Percentiles rank a stretch among this genome's conserved stretches.
Evolutionary conservation across 2,113 vertebrate species (phyloP).

Genomic region (Zosterops lateralis): DNA sequence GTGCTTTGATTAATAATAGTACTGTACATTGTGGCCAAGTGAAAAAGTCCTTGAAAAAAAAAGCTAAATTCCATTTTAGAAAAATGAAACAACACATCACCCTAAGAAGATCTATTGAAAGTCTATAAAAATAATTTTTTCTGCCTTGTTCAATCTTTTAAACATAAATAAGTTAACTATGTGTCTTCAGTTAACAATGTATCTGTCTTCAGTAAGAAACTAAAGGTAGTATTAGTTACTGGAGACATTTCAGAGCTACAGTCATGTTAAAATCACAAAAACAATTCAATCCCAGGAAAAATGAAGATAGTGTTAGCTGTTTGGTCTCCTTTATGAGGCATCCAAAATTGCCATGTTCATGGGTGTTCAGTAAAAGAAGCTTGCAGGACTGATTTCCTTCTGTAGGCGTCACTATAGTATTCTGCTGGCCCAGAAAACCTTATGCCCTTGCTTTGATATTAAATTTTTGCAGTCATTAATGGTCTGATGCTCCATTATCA

Average conservation of each 20-base stretch:
- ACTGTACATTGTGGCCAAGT: background rate
- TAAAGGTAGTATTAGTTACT: background rate
- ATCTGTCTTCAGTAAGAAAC: background rate
- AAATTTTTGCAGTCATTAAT: background rate
- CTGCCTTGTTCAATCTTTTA: background rate
- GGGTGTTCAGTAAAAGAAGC: background rate
- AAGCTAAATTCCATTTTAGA: background rate
- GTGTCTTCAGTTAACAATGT: background rate
- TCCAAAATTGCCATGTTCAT: background rate
- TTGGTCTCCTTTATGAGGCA: background rate
- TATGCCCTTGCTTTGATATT: background rate
- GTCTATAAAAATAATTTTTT: background rate
- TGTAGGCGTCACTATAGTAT: background rate
- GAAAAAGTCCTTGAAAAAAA: background rate
- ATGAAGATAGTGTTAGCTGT: background rate
- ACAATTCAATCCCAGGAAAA: background rate
- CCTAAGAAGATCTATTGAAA: background rate
- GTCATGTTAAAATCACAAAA: background rate
- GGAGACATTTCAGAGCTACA: background rate
- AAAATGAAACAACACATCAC: background rate
- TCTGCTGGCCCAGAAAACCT: background rate
- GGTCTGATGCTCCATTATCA: background rate
- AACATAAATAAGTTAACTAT: background rate
- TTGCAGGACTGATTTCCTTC: background rate
- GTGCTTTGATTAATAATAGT: background rate